These are phyloP conservation scores for Chanos chanos DNA, from an alignment of 2,797 vertebrate genomes.

Conservation along the genomic window DNA sequence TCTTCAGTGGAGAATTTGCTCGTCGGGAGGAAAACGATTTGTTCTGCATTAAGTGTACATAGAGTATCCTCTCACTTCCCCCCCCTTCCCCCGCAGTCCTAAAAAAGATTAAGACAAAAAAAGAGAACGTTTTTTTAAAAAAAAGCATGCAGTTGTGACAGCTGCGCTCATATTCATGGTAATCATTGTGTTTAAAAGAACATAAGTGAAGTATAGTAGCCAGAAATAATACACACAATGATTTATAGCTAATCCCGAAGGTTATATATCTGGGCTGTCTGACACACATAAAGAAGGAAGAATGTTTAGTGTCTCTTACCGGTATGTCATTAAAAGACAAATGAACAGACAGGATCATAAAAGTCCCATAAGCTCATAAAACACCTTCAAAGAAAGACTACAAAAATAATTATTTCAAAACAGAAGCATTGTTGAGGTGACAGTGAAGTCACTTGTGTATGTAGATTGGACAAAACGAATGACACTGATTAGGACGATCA, in stretches of 20 bases:
- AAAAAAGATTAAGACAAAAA: background rate
- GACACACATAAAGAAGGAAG: too few relatives aligned
- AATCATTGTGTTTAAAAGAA: background rate
- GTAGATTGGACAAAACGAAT: conserved; percentile 16
- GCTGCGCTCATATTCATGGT: background rate
- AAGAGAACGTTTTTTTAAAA: background rate
- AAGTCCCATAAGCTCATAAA: conserved; percentile 30
- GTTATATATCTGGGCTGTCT: conserved; percentile 17
- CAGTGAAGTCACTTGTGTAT: background rate
- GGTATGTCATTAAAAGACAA: conserved; percentile 29
- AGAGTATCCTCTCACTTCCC: too few relatives aligned
- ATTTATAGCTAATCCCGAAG: conserved; percentile 6
- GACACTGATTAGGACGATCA: background rate
- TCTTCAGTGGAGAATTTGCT: too few relatives aligned
- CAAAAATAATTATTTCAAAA: too few relatives aligned
- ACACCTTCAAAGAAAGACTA: conserved; percentile 21
- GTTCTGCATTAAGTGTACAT: too few relatives aligned
- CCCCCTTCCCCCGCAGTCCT: too few relatives aligned
- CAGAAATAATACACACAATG: conserved; percentile 8
- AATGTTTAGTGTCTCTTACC: too few relatives aligned
- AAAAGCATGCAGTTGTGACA: background rate
- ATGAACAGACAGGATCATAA: conserved; percentile 29
- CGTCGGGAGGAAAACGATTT: too few relatives aligned
- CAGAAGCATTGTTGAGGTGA: background rate
- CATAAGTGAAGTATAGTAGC: background rate